These are phyloP conservation scores for Philereme transversata DNA, from an alignment of 2,888 invertebrate species.

Conservation along the genomic window DNA sequence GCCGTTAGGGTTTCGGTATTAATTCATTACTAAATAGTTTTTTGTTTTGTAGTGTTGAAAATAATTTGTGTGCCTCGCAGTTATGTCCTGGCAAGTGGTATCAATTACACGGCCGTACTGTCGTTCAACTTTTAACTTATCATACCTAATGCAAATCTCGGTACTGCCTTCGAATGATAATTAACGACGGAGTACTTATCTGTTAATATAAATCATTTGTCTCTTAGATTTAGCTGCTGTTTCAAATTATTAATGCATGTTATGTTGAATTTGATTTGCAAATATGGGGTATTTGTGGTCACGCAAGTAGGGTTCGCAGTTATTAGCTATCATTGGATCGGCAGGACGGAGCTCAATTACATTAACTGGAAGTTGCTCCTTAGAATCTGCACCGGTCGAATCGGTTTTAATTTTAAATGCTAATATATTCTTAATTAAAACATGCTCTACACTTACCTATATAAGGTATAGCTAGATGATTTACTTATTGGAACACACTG, in stretches of 20 bases:
- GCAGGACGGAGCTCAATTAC: constrained; percentile 53
- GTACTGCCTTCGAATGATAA: constrained; percentile 51
- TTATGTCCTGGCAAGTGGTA: constrained; percentile 22
- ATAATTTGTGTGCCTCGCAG: constrained; percentile 12
- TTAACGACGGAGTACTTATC: constrained; percentile 57
- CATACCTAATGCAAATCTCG: constrained; percentile 44
- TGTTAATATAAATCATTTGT: constrained; percentile 63
- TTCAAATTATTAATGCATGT: constrained; percentile 60
- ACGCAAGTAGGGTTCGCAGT: constrained; percentile 49
- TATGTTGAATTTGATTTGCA: constrained; percentile 70
- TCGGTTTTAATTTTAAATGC: constrained; percentile 52
- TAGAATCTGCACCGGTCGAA: constrained; percentile 52
- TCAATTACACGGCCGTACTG: constrained; percentile 31
- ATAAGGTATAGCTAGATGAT: constrained; percentile 21
- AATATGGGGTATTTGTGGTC: constrained; percentile 54
- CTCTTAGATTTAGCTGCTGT: constrained; percentile 54
- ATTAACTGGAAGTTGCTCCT: constrained; percentile 58
- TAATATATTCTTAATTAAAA: constrained; percentile 55
- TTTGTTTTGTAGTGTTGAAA: constrained; percentile 13
- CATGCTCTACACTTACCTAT: constrained; percentile 28
- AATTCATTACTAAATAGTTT: too few relatives aligned
- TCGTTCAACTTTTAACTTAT: constrained; percentile 47
- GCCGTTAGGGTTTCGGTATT: too few relatives aligned
- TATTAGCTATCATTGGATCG: constrained; percentile 50
- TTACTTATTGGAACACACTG: constrained; percentile 26